Evolutionary conservation across 1,140 invertebrate species (phyloP), one percentile per base, ranked within the genome.

Genomic region (Orius insidiosus): DNA sequence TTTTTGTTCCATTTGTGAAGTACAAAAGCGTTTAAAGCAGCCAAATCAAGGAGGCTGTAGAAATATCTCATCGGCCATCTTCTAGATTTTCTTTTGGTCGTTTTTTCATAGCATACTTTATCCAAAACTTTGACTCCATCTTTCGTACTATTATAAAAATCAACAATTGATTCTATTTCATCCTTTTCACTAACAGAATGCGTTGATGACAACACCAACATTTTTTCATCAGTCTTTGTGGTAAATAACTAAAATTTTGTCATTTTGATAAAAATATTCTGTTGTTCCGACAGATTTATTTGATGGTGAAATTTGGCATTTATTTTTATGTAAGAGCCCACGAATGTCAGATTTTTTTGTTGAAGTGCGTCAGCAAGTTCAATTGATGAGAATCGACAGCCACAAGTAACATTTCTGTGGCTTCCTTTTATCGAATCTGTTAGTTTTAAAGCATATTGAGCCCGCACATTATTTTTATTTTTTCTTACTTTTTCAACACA

Each of bases 171-270:
- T 18, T 56, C 53, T 48, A 55, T 55, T 30, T 45, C 47, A 18
- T 46, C 36, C 3, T 52, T 37, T 18, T 50, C 16, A 42, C 53
- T 50, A 15, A 53, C 41, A 7, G 38, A 43, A 51, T 63, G 60
- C 56, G 57, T 61, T 2, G 56, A 52, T 6, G 58, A 57, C 6
- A 58, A 7, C 34, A 63, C 14, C 16, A 61, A 63, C 58, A 38
- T 54, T 40, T 55, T 58, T 47, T n/a, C 48, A 53, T 44, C 52
- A 55, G 49, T 60, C 61, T 34, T 60, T 54, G 34, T 51, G 55
- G 51, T 54, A 63, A 1, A 60, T 63, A 32, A 64, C 18, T 6
- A 63, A 40, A 7, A 57, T 62, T 31, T 56, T 53, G n/a, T 58
- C 47, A 3, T 54, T 49, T 47, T 48, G 50, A 49, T 58, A 66